A percentile compares a stretch with the other conserved stretches of the same genome.
phyloP scores from a whole-genome alignment of 2,888 invertebrate species.

The Psococerastis gibbosa region DNA sequence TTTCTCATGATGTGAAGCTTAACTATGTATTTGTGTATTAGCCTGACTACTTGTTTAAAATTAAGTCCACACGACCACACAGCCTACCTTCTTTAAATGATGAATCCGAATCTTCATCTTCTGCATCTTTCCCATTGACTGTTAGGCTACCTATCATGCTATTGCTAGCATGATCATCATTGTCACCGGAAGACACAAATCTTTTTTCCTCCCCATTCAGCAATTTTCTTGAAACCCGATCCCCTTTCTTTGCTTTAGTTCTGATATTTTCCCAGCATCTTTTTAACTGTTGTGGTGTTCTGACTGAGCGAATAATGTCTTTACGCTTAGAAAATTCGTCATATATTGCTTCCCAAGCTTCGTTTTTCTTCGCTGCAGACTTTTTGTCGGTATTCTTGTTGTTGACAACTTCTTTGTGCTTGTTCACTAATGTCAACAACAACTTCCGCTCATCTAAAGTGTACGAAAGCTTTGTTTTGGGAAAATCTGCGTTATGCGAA shows the following conservation, averaged over 20 bases:
- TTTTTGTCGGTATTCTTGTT: conserved; percentile 3
- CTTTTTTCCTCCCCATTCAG: neutral
- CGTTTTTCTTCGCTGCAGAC: neutral
- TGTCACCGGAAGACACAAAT: too few relatives aligned
- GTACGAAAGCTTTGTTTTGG: conserved; percentile 1
- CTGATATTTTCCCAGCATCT: conserved; percentile 7
- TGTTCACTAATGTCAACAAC: neutral
- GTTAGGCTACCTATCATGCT: too few relatives aligned
- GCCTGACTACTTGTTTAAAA: too few relatives aligned
- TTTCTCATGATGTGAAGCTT: too few relatives aligned
- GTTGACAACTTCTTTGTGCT: conserved; percentile 4
- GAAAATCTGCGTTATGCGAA: neutral
- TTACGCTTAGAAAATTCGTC: neutral
- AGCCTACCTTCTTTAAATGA: too few relatives aligned
- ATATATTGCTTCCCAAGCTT: conserved; percentile 6
- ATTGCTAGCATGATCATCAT: too few relatives aligned
- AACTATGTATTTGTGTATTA: too few relatives aligned
- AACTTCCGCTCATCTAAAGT: conserved; percentile 2
- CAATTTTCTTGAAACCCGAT: neutral
- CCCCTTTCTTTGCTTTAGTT: conserved; percentile 3
- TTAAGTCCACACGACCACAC: too few relatives aligned
- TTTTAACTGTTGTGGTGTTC: conserved; percentile 5
- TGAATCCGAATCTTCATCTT: too few relatives aligned
- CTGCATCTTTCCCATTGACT: too few relatives aligned
- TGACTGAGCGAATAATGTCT: neutral